Base-by-base conservation (phyloP, 2,797 vertebrate species). In the Babyrousa celebensis region DNA sequence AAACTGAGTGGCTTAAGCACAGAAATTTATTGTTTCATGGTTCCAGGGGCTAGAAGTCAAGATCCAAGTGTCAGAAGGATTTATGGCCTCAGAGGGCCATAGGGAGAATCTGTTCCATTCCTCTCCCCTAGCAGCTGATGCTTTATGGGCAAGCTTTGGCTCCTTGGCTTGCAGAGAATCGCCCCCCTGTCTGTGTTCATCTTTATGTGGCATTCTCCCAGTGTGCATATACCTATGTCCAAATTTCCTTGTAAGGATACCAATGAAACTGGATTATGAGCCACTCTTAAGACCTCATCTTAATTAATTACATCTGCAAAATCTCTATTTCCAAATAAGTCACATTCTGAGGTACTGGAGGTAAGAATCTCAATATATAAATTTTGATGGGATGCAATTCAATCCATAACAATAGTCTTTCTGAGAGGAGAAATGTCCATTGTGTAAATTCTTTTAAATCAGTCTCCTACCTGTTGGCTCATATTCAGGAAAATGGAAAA, bases 11-110 rank as follows among this genome's bases (percentile, higher is more conserved):
- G 54, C 40, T 83, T 91, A 62, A 67, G 60, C 4, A 54, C 43
- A 71, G 70, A 78, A 60, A 74, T 88, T 29, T 71, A 25, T 72
- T 62, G 11, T 88, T 90, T 93, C n/a, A 32, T 58, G 78, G 71
- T 54, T 94, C 40, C 43, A 54, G 36, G 75, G 14, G 43, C 17
- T 60, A 23, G 48, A 43, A 36, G 21, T 32, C 43, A 70, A 68
- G 67, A 79, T 72, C 4, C 21, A 85, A 16, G 27, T 65, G 25
- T 71, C 43, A 52, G n/a, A 20, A 74, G 20, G 43, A 11, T 14
- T 21, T 2, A 40, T 80, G 74, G 74, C 23, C 60, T 75, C 43
- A 80, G 74, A 95, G 14, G 15, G 1, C 29, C 21, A 10, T 54
- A 77, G 21, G 21, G 21, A 62, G 68, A 68, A 71, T 48, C 20